Evolutionary conservation across 2,797 vertebrate genomes (phyloP).

Genomic region (Anguilla anguilla): DNA sequence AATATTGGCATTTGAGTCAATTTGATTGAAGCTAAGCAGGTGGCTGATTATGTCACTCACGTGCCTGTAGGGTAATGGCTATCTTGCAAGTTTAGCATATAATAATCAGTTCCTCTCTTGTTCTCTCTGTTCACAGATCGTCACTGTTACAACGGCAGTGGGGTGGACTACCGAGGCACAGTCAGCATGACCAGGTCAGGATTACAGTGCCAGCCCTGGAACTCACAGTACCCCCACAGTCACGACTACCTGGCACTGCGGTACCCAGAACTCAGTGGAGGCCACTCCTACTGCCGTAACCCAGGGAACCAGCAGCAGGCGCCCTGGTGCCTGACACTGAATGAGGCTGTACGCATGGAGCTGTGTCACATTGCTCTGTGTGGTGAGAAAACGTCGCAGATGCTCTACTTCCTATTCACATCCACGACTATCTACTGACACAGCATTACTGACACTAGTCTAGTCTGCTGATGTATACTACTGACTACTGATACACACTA

Average conservation of each 20-base stretch:
- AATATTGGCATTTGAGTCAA: too few relatives aligned
- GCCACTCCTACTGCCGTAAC: constrained; percentile 97
- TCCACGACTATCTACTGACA: not conserved
- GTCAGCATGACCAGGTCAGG: constrained; percentile 89
- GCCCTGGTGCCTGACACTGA: constrained; percentile 96
- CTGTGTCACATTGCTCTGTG: constrained; percentile 87
- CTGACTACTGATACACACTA: not conserved
- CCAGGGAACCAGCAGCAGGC: constrained; percentile 91
- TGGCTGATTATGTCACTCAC: too few relatives aligned
- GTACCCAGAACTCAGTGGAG: constrained; percentile 90
- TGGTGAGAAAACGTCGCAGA: constrained; percentile 74
- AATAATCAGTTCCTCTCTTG: not conserved
- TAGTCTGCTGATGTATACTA: not conserved
- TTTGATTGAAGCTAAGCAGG: too few relatives aligned
- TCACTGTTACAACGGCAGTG: constrained; percentile 92
- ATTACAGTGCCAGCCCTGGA: constrained; percentile 97
- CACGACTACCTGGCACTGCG: constrained; percentile 87
- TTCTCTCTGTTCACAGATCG: constrained; percentile 75
- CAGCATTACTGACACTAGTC: not conserved
- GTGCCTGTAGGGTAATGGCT: too few relatives aligned
- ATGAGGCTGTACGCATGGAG: constrained; percentile 89
- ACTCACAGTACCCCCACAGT: constrained; percentile 95
- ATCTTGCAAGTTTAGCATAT: too few relatives aligned
- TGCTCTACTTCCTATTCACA: not conserved
- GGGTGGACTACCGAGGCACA: constrained; percentile 89